phyloP scores from a whole-genome alignment of 2,797 vertebrate species.

The Scolopax bukidnonensis region DNA sequence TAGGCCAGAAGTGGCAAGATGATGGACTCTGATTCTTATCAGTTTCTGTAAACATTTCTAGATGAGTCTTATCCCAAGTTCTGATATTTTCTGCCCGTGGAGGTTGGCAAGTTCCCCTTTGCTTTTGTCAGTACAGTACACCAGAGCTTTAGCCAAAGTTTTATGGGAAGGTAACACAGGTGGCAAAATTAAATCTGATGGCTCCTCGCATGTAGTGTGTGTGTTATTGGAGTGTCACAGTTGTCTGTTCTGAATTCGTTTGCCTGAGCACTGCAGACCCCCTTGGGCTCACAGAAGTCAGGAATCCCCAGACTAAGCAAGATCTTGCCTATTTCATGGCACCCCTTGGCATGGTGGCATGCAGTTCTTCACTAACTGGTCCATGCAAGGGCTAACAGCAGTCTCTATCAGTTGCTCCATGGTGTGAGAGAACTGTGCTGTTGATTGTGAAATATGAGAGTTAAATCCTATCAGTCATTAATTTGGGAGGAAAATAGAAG shows the following conservation, averaged over 20 bases:
- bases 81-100: not conserved
- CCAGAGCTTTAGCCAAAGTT: not conserved
- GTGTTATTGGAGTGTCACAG: rapidly evolving
- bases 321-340: not conserved
- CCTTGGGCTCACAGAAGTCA: not conserved
- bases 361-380: not conserved
- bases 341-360: not conserved
- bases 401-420: rapidly evolving
- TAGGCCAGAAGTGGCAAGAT: not conserved
- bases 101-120: not conserved
- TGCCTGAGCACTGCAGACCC: not conserved
- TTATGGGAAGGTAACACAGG: not conserved
- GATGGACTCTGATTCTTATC: not conserved
- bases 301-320: not conserved
- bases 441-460: not conserved
- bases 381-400: too few species aligned
- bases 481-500: not conserved
- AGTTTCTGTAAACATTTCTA: not conserved
- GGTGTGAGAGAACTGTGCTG: not conserved
- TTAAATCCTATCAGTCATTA: not conserved
- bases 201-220: not conserved
- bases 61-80: not conserved
- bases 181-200: not conserved
- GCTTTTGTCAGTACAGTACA: not conserved
- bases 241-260: not conserved